Base-by-base conservation (phyloP, 2,797 vertebrate genomes). In the Hapalemur alaotrensis region DNA sequence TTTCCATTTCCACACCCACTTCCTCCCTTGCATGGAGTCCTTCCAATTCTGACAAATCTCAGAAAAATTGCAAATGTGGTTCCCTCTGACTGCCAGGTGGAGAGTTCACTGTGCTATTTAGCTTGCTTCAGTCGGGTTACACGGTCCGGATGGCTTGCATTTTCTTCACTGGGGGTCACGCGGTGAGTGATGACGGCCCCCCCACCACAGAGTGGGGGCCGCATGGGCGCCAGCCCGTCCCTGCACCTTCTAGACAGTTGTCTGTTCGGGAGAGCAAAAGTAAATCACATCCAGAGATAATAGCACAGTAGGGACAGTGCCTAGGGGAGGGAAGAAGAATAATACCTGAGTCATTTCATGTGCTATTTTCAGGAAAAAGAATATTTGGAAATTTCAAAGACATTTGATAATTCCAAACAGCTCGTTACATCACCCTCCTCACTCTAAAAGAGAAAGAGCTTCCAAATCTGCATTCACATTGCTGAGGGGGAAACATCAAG, bases 401-500 rank as follows among this genome's bases (percentile, higher is more conserved):
- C 96, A 89, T 97, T 88, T 84, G 48, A 97, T 84, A 20, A 97
- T 97, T 98, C 87, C 78, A 88, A 85, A 90, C 96, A 98, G 72
- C 93, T 97, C 96, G 57, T 94, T 95, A 96, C 97, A 97, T 95
- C 28, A 93, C 88, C 48, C 80, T 94, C 93, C 96, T 92, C 97
- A 63, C 70, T 97, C 81, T 28, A 25, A 61, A 80, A 79, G 87
- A 95, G 97, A 95, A 83, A 50, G 96, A 91, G 96, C 82, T 90
- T 98, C 81, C 86, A 97, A 96, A 92, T 97, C 87, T 96, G 83
- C 85, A 96, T 93, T 79, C 59, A 89, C 80, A 94, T 95, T 57
- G 95, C 79, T 69, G 23, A 25, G 78, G 83, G 63, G 94, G 81
- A 12, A 63, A 80, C 54, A 72, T 93, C 83, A 97, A 79, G 78